Conservation (phyloP, 2,113 vertebrate genomes). For the Pollachius pollachius region DNA sequence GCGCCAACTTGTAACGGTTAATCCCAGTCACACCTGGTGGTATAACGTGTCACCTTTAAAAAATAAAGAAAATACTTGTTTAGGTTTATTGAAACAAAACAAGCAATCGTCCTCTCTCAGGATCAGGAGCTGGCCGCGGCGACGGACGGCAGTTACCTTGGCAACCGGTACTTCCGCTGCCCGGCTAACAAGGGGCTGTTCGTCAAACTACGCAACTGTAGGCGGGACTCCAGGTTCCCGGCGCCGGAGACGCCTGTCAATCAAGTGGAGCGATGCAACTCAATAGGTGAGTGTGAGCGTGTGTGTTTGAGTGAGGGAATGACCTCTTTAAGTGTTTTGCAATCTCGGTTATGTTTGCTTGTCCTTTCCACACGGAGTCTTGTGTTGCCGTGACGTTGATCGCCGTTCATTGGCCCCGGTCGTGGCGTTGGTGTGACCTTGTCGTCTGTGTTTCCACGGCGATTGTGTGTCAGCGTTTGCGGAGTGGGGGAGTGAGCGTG, state of each 20-base stretch:
- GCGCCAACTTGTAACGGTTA: too few species aligned
- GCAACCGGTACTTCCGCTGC: conserved; percentile 76
- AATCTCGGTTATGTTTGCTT: too few species aligned
- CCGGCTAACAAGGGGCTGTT: conserved; percentile 79
- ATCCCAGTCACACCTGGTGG: too few species aligned
- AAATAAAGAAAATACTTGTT: too few species aligned
- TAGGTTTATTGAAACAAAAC: too few species aligned
- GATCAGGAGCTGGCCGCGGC: conserved; percentile 75
- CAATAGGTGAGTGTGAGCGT: conserved; percentile 64
- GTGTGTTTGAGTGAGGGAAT: background rate
- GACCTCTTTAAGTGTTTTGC: too few species aligned
- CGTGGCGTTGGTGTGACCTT: background rate
- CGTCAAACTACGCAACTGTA: conserved; percentile 76
- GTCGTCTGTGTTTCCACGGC: background rate
- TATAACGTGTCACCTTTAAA: too few species aligned
- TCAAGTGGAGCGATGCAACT: conserved; percentile 82
- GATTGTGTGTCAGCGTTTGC: conserved; percentile 69
- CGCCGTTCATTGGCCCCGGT: background rate
- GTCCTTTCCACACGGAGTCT: background rate
- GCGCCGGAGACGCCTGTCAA: conserved; percentile 70
- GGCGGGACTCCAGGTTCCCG: conserved; percentile 79
- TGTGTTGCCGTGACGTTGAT: background rate
- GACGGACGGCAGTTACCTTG: conserved; percentile 78
- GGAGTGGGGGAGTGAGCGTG: conserved; percentile 76
- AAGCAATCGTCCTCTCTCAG: conserved; percentile 40